phyloP scores from a whole-genome alignment of 2,888 invertebrate genomes.

The Abscondita cerata region DNA sequence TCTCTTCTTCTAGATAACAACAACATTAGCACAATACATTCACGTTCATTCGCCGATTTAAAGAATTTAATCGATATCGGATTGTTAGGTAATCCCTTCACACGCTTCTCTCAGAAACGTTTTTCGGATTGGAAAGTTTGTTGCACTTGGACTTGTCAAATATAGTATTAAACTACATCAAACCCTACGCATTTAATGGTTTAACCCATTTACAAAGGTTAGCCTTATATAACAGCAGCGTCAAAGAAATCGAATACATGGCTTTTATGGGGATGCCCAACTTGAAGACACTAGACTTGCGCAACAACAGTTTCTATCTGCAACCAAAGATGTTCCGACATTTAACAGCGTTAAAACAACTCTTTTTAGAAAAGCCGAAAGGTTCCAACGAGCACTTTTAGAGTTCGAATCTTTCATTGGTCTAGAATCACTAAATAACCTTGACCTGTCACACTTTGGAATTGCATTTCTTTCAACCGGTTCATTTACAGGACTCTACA shows the following conservation, averaged over 20 bases:
- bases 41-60: constrained; percentile 12
- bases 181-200: constrained; percentile 17
- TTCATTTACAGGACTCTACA: constrained; percentile 13
- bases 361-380: background rate
- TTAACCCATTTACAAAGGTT: background rate
- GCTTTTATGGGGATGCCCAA: constrained; percentile 21
- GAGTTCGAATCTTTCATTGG: constrained; percentile 16
- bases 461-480: constrained; percentile 1
- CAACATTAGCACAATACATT: constrained; percentile 32
- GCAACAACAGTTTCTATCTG: constrained; percentile 41
- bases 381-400: background rate
- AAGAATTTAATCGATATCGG: background rate
- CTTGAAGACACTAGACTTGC: constrained; percentile 48
- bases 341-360: background rate
- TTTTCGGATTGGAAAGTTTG: constrained; percentile 7
- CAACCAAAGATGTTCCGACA: background rate
- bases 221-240: constrained; percentile 1
- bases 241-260: background rate
- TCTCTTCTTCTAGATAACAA: constrained; percentile 56
- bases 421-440: background rate
- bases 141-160: background rate
- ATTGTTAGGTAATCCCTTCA: constrained; percentile 5
- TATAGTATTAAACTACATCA: background rate
- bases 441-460: constrained; percentile 10
- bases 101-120: background rate